Percentiles rank a stretch among this genome's conserved stretches.
Conservation (phyloP, 2,888 invertebrate genomes). For the Torymus texanus region DNA sequence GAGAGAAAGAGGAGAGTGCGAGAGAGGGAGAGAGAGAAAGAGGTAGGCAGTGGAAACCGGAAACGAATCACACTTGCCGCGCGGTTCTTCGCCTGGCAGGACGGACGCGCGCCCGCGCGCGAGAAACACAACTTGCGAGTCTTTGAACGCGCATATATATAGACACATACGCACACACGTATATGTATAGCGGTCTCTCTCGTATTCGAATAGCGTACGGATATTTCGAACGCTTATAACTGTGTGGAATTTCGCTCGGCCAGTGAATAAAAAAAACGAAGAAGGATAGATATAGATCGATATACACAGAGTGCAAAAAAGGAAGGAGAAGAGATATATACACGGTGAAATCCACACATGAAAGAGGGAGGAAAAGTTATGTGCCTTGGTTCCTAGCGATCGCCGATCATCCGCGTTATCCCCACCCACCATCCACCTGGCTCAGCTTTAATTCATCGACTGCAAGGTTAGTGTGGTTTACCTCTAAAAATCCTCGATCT, state of each 20-base stretch:
- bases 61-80: conserved; percentile 44
- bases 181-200: no score
- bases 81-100: conserved; percentile 37
- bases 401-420: neutral
- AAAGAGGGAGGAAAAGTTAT: conserved; percentile 1
- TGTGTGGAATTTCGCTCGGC: no score
- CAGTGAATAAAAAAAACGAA: no score
- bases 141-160: no score
- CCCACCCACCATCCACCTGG: neutral
- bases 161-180: no score
- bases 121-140: neutral
- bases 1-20: neutral
- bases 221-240: no score
- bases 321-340: no score
- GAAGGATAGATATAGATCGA: no score
- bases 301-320: no score
- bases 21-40: conserved; percentile 29
- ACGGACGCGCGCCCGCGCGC: conserved; percentile 29
- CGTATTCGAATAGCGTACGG: no score
- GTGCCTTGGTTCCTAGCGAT: conserved; percentile 13
- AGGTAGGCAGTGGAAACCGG: conserved; percentile 20
- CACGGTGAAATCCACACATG: neutral
- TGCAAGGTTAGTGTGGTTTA: conserved; percentile 2
- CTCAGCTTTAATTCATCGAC: neutral
- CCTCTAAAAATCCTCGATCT: no score